These are phyloP conservation scores for Merluccius polli DNA, from an alignment of 2,797 vertebrate genomes.

Conservation along the genomic window DNA sequence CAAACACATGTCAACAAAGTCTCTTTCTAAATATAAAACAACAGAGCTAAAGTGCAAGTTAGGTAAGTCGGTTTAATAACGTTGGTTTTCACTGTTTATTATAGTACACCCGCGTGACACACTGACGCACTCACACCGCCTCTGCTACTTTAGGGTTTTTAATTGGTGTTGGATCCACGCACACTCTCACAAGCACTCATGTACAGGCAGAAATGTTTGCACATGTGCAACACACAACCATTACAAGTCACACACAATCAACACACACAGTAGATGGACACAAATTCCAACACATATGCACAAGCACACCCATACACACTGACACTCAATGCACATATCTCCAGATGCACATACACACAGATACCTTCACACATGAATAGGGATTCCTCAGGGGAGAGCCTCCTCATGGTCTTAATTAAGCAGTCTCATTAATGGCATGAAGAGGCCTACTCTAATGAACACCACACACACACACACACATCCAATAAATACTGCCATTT, in stretches of 20 bases:
- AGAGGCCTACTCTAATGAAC: slow-evolving; percentile 59
- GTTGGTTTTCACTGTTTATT: background rate
- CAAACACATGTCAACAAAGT: background rate
- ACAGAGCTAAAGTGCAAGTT: background rate
- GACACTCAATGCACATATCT: background rate
- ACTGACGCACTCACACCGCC: background rate
- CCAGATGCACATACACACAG: slow-evolving; percentile 12
- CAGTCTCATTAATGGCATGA: slow-evolving; percentile 51
- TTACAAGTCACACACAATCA: background rate
- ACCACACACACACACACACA: background rate
- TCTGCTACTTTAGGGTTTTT: background rate
- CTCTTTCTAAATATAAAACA: background rate
- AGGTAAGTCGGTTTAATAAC: background rate
- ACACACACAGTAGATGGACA: background rate
- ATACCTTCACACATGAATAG: slow-evolving; percentile 11
- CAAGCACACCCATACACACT: slow-evolving; percentile 3
- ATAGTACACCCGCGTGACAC: background rate
- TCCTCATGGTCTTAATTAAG: slow-evolving; percentile 62
- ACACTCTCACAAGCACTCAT: background rate
- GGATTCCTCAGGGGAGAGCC: slow-evolving; percentile 28
- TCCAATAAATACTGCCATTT: slow-evolving; percentile 4
- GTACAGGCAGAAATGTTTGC: background rate
- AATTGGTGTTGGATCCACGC: background rate
- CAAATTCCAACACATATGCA: background rate
- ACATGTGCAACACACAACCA: background rate